Evolutionary conservation across 2,797 vertebrate species (phyloP), one percentile per base, ranked within the genome.

Genomic region (Cichlasoma orientale): DNA sequence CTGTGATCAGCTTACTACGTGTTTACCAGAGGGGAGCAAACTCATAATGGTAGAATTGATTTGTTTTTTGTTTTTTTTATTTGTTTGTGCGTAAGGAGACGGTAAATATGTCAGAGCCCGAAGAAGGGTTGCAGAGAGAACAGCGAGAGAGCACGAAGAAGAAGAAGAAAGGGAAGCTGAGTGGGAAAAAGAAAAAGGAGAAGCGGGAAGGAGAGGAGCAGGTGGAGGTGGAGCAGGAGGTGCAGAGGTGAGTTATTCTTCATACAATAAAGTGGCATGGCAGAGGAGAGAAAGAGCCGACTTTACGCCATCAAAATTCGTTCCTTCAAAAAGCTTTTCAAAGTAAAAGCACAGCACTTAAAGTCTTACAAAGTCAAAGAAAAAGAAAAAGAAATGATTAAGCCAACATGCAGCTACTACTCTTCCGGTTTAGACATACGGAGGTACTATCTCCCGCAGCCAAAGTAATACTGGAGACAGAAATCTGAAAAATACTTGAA

Each of bases 31-130:
- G 7, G 75, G 21, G 18, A 74, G 66, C 18, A 29, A 63, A 79
- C 13, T 53, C 8, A 57, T 7, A 72, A 10, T 4, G 3, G 5
- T 8, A 21, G 16, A n/a, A 10, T 75, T 79, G 70, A 47, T 53
- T 70, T 78, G 29, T 55, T 56, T 71, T 47, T 36, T 61, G 21
- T 69, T 74, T 78, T 50, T 57, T 84, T 71, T 73, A 18, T 82
- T 82, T 74, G 14, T 69, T 83, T 68, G 31, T 74, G 72, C 3
- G 44, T 72, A 18, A 2, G 19, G 72, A 53, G 2, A 52, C 13
- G 2, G 29, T 75, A 52, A 88, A 84, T 19, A 93, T 93, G 92
- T 89, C 86, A 56, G 89, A 90, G 41, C 33, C 59, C 0, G 84
- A 84, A 14, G 80, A 83, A 7, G 83, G 86, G 50, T 75, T 66